These are phyloP conservation scores for Epicauta chinensis DNA, from an alignment of 1,140 invertebrate species.

Conservation along the genomic window DNA sequence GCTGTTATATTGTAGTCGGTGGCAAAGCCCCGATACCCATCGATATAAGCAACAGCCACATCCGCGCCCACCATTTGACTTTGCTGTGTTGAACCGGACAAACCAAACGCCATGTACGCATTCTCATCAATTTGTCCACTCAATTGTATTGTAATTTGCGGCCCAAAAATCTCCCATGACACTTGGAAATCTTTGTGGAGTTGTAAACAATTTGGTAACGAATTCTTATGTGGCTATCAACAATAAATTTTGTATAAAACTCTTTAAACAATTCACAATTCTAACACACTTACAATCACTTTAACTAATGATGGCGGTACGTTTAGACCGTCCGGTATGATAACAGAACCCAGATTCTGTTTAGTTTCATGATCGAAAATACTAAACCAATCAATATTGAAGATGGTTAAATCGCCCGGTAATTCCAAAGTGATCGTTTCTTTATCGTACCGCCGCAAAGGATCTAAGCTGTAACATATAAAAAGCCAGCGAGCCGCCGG, in stretches of 20 bases:
- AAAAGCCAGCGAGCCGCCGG: too few relatives aligned
- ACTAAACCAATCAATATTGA: constrained; percentile 80
- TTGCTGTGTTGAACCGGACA: constrained; percentile 64
- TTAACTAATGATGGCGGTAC: constrained; percentile 76
- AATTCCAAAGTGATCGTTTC: constrained; percentile 71
- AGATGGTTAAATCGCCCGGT: constrained; percentile 77
- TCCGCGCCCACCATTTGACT: constrained; percentile 83
- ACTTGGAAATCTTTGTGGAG: constrained; percentile 77
- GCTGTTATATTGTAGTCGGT: constrained; percentile 83
- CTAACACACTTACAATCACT: constrained; percentile 44
- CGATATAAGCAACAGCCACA: constrained; percentile 70
- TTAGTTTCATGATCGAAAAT: constrained; percentile 68
- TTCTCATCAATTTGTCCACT: constrained; percentile 68
- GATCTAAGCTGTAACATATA: constrained; percentile 69
- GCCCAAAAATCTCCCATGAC: constrained; percentile 84
- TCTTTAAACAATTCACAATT: not conserved
- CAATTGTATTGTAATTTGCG: constrained; percentile 80
- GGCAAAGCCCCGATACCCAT: constrained; percentile 63
- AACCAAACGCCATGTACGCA: constrained; percentile 83
- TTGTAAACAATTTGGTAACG: constrained; percentile 78
- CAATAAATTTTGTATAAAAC: not conserved
- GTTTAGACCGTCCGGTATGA: constrained; percentile 74
- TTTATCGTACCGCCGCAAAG: constrained; percentile 61
- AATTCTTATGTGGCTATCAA: constrained; percentile 47
- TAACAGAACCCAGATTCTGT: constrained; percentile 68